Base-by-base conservation (phyloP, 2,888 invertebrate genomes). In the Metellina segmentata region DNA sequence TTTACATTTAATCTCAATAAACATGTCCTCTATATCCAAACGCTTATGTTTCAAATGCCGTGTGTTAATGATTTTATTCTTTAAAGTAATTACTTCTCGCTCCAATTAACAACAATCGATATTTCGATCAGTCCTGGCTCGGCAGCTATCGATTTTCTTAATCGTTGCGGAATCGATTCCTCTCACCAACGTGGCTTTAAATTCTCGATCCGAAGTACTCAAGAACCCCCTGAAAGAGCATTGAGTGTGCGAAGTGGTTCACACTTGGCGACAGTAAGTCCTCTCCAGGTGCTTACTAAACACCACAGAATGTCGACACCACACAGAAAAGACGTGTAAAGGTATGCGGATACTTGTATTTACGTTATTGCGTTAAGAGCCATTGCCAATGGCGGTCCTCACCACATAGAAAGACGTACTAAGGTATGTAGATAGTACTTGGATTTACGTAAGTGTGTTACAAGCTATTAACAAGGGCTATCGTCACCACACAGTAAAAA, bases 51-150 rank as follows among this genome's bases (percentile, higher is more conserved):
- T 61, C 61, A 11, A 16, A 61, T 61, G 61, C 61, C 61, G 61
- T 61, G 61, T 61, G 6, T 61, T 8, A 61, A 61, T 61, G 6
- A 61, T 61, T 61, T 61, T 61, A 61, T 61, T 61, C 61, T 16
- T 61, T 61, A 61, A 61, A 61, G 61, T 61, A 61, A 61, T 61
- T 61, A 61, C 9, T 11, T 16, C 61, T 16, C 16, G 61, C 61
- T 61, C 61, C 61, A 61, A 61, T 61, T 61, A 61, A 61, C 61
- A 61, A 61, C 61, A 61, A 61, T 61, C 61, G 61, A 61, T 61
- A 61, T 61, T 61, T 61, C 61, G 61, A 61, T 61, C 16, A 11
- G 61, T 61, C 61, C 61, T 16, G 61, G 61, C 61, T 61, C 61
- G 61, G 61, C 9, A 16, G 16, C 13, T 61, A 61, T 61, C 61